These are phyloP conservation scores for Cynaeus angustus DNA, from an alignment of 2,888 invertebrate genomes.

Conservation along the genomic window DNA sequence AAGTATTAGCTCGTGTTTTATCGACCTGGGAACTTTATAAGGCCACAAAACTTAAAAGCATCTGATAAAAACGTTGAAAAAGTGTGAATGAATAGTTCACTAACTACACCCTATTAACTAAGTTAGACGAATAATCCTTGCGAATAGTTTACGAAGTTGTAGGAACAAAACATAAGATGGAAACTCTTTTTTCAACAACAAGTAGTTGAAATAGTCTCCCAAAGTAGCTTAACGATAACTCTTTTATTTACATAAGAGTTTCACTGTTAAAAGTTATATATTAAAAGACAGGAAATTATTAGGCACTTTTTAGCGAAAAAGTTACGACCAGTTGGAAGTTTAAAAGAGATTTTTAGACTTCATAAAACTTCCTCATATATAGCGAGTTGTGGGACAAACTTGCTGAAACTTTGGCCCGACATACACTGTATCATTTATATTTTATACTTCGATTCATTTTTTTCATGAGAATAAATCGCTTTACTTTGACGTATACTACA, in stretches of 20 bases:
- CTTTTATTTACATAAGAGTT: slow-evolving; percentile 48
- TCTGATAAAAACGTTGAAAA: slow-evolving; percentile 10
- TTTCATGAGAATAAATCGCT: slow-evolving; percentile 40
- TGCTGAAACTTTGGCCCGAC: slow-evolving; percentile 52
- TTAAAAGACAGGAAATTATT: slow-evolving; percentile 58
- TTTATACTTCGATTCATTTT: slow-evolving; percentile 57
- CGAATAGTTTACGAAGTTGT: slow-evolving; percentile 28
- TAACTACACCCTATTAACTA: slow-evolving; percentile 29
- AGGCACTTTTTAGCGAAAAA: slow-evolving; percentile 50
- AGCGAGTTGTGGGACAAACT: slow-evolving; percentile 54
- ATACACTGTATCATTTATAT: slow-evolving; percentile 60
- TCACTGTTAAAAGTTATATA: slow-evolving; percentile 55
- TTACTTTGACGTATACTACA: slow-evolving; percentile 37
- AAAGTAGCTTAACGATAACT: slow-evolving; percentile 10
- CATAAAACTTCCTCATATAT: slow-evolving; percentile 57
- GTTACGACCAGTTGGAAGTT: slow-evolving; percentile 51
- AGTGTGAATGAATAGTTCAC: slow-evolving; percentile 22
- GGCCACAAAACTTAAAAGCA: slow-evolving; percentile 11
- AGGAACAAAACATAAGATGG: slow-evolving; percentile 17
- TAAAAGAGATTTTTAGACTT: slow-evolving; percentile 57
- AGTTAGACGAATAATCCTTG: slow-evolving; percentile 19
- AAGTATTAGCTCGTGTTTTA: slow-evolving; percentile 15
- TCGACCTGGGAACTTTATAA: slow-evolving; percentile 7
- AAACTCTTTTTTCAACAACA: slow-evolving; percentile 28
- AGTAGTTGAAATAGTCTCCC: slow-evolving; percentile 19